Conservation (phyloP, 2,113 vertebrate genomes). For the Salvelinus alpinus region DNA sequence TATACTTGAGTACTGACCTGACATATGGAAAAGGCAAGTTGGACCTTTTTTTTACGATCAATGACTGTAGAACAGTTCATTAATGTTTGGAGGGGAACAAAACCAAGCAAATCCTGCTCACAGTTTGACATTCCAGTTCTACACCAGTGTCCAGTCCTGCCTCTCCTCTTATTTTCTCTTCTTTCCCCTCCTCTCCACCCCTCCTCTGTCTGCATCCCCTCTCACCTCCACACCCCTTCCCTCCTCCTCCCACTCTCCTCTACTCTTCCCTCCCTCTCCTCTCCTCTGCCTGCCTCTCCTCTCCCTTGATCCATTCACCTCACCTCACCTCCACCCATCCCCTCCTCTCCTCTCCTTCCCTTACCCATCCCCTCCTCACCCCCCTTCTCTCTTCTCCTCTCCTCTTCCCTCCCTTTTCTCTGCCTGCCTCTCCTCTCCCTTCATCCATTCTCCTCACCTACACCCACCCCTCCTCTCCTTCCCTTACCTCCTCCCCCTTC, state of each 20-base stretch:
- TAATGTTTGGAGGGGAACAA: too few species aligned
- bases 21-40: too few species aligned
- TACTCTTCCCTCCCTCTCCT: background rate
- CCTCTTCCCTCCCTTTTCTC: background rate
- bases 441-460: background rate
- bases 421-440: background rate
- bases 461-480: background rate
- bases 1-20: too few species aligned
- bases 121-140: too few species aligned
- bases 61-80: too few species aligned
- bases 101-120: too few species aligned
- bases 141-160: background rate
- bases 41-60: too few species aligned
- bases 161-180: background rate
- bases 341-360: background rate
- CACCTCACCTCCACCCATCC: background rate
- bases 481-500: background rate
- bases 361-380: background rate
- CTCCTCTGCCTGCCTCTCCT: background rate
- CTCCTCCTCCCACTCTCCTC: background rate
- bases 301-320: background rate
- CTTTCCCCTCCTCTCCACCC: background rate
- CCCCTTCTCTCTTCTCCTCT: background rate
- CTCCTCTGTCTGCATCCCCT: background rate
- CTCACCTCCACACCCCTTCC: background rate